Evolutionary conservation across 2,113 vertebrate species (phyloP), one percentile per base, ranked within the genome.

Genomic region (Syrrhaptes paradoxus): DNA sequence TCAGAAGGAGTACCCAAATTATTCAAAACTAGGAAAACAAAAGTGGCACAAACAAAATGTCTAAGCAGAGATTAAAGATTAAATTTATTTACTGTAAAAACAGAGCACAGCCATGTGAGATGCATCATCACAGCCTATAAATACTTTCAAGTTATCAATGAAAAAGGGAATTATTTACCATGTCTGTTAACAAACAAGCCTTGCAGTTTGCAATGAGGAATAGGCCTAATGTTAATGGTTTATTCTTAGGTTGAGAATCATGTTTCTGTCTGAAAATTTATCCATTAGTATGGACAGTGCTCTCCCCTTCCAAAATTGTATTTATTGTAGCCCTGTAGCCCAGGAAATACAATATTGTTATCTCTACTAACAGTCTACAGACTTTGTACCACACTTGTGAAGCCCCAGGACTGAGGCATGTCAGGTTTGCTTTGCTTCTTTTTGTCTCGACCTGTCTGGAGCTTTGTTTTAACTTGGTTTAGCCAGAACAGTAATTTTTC

Each of bases 141-240:
- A 93, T 88, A 91, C 51, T 74, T 91, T 28, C 26, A 70, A 74
- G 48, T 51, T 51, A 92, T 73, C 62, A 93, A 45, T 32, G 20
- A 72, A 76, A 87, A 94, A 79, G 22, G 21, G 83, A 95, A 96
- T 87, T 86, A 79, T 57, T 89, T 68, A 57, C 54, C 36, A 29
- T 14, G 9, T 52, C 41, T 49, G 36, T 41, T 85, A 85, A 54
- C 16, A 85, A 32, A 41, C 22, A n/a, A 38, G 8, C 20, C 48
- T 31, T 74, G 41, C 17, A 87, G 17, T 15, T 43, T 48, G 48
- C 45, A 91, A 16, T 36, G 52, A 96, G 28, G 51, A 72, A 85
- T 92, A 82, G 18, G 12, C 10, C 26, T 95, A 41, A 91, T 43
- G 59, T 74, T 94, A 82, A 66, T 61, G 31, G 34, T 61, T 68